phyloP scores from a whole-genome alignment of 30 jellyfish, hydroid and myxozoan genomes.

The Aurelia sp. region DNA sequence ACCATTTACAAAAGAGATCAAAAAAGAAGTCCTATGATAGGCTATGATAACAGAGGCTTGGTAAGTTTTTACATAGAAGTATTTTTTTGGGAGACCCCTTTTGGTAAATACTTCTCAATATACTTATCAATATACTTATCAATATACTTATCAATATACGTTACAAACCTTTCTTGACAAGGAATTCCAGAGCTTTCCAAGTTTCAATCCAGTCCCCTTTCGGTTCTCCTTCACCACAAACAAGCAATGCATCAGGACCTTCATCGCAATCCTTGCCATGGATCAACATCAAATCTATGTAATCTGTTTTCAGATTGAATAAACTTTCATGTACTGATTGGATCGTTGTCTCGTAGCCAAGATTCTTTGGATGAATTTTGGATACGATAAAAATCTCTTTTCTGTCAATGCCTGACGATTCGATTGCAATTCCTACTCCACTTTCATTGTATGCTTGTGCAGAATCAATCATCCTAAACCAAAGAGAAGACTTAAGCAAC shows the following conservation, averaged over 20 bases:
- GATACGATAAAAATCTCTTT: slow-evolving; percentile 70
- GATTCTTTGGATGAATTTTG: slow-evolving; percentile 75
- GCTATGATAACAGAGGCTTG: no score
- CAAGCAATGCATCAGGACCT: slow-evolving; percentile 67
- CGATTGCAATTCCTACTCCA: slow-evolving; percentile 70
- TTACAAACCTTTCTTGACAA: slow-evolving; percentile 57
- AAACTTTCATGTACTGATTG: slow-evolving; percentile 66
- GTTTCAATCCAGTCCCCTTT: slow-evolving; percentile 81
- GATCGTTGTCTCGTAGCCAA: slow-evolving; percentile 69
- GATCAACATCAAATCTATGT: slow-evolving; percentile 77
- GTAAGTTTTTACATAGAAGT: no score
- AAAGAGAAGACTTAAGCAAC: neutral
- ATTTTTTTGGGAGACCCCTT: no score
- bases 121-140: no score
- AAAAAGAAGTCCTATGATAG: no score
- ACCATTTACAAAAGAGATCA: no score
- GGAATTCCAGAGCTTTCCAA: slow-evolving; percentile 77
- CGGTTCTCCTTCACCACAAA: slow-evolving; percentile 74
- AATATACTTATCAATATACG: no score
- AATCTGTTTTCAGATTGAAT: slow-evolving; percentile 67
- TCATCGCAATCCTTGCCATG: slow-evolving; percentile 84
- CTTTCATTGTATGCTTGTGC: slow-evolving; percentile 81
- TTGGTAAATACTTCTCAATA: no score
- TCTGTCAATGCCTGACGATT: slow-evolving; percentile 37
- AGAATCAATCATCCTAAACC: slow-evolving; percentile 69